These are phyloP conservation scores for Gallinago stenura DNA, from an alignment of 2,797 vertebrate species.

Conservation along the genomic window DNA sequence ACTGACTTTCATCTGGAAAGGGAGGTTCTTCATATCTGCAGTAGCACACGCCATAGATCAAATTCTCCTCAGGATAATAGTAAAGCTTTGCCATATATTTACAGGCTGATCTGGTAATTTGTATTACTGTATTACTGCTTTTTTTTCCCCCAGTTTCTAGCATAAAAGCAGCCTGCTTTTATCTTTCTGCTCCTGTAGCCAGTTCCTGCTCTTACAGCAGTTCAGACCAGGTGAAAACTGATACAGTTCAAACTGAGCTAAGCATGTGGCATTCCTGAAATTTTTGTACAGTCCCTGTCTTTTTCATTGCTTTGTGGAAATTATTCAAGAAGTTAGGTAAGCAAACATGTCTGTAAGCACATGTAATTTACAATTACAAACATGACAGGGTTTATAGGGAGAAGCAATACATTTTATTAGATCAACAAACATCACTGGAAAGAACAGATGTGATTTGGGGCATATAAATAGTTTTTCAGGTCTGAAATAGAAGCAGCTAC, in stretches of 20 bases:
- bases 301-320: background rate
- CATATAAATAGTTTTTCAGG: background rate
- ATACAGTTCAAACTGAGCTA: background rate
- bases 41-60: background rate
- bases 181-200: background rate
- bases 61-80: background rate
- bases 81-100: background rate
- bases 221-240: background rate
- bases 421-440: background rate
- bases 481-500: background rate
- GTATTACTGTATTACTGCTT: background rate
- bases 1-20: background rate
- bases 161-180: background rate
- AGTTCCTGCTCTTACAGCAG: background rate
- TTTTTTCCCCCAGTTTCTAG: background rate
- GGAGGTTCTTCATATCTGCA: background rate
- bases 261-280: background rate
- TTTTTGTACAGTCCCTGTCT: background rate
- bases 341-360: background rate
- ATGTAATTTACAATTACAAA: slow-evolving; percentile 1
- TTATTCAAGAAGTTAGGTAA: background rate
- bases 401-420: background rate
- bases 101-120: background rate
- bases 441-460: slow-evolving; percentile 38
- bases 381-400: background rate